These are phyloP conservation scores for Henicopernis longicauda DNA, from an alignment of 2,113 vertebrate species.

Conservation along the genomic window DNA sequence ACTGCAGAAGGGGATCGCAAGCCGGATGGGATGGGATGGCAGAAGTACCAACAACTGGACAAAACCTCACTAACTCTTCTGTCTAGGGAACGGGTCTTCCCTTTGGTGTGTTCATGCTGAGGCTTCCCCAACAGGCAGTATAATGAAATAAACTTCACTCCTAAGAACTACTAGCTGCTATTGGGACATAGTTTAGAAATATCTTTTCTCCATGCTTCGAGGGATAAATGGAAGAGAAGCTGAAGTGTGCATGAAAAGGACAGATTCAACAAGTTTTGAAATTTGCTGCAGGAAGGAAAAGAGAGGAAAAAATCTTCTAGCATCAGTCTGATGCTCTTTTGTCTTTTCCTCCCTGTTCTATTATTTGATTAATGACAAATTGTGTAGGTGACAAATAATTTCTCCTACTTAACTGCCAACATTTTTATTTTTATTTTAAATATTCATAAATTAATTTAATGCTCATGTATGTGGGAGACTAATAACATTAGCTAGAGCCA, in stretches of 20 bases:
- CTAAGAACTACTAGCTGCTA: not conserved
- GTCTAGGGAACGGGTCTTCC: not conserved
- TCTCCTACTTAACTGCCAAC: not conserved
- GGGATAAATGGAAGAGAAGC: not conserved
- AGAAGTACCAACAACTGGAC: not conserved
- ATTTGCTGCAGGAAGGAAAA: not conserved
- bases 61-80: not conserved
- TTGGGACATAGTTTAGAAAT: not conserved
- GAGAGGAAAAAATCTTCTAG: not conserved
- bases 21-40: not conserved
- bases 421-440: constrained; percentile 36
- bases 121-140: not conserved
- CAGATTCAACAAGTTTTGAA: not conserved
- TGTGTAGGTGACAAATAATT: not conserved
- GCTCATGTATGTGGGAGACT: not conserved
- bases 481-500: not conserved
- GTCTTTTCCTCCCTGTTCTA: not conserved
- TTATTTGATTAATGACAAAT: constrained; percentile 15
- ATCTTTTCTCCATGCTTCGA: not conserved
- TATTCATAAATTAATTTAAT: constrained; percentile 10
- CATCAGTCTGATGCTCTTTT: not conserved
- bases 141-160: not conserved
- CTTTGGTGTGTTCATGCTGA: not conserved
- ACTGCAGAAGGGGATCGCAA: not conserved
- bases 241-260: not conserved